Evolutionary conservation across 2,888 invertebrate genomes (phyloP).

Genomic region (Cacoxenus indagator): DNA sequence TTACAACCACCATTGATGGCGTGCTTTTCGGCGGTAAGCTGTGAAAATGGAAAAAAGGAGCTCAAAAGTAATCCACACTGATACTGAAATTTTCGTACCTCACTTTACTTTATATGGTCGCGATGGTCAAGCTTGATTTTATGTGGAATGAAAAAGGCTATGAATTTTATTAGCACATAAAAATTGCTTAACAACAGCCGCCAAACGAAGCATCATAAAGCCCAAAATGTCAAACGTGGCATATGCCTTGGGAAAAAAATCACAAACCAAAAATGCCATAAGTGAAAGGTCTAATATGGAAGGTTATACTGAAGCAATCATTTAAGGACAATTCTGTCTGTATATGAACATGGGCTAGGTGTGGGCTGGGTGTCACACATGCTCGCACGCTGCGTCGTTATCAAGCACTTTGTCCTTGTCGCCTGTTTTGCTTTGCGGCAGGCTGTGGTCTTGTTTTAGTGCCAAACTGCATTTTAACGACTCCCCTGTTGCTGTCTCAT

Average conservation of each 20-base stretch:
- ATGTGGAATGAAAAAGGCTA: slow-evolving; percentile 37
- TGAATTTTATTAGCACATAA: slow-evolving; percentile 54
- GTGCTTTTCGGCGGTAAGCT: neutral
- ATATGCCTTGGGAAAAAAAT: neutral
- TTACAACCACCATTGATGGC: neutral
- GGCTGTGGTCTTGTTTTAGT: neutral
- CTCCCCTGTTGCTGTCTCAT: slow-evolving; percentile 49
- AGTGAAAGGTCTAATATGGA: slow-evolving; percentile 19
- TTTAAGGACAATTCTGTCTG: neutral
- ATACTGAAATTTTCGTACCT: neutral
- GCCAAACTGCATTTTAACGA: slow-evolving; percentile 56
- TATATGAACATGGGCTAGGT: neutral
- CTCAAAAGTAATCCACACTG: neutral
- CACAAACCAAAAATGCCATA: neutral
- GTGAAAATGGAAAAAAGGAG: neutral
- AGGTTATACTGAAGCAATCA: too few relatives aligned
- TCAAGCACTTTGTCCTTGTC: slow-evolving; percentile 47
- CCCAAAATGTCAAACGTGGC: slow-evolving; percentile 7
- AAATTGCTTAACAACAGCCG: slow-evolving; percentile 29
- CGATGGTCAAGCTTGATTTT: slow-evolving; percentile 46
- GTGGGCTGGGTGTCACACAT: neutral
- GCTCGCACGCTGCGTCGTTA: slow-evolving; percentile 33
- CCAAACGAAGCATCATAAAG: slow-evolving; percentile 19
- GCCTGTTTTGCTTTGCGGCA: slow-evolving; percentile 30
- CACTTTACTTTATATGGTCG: neutral